Evolutionary conservation across 1,140 invertebrate species (phyloP), one percentile per base, ranked within the genome.

Genomic region (Eueides isabella): DNA sequence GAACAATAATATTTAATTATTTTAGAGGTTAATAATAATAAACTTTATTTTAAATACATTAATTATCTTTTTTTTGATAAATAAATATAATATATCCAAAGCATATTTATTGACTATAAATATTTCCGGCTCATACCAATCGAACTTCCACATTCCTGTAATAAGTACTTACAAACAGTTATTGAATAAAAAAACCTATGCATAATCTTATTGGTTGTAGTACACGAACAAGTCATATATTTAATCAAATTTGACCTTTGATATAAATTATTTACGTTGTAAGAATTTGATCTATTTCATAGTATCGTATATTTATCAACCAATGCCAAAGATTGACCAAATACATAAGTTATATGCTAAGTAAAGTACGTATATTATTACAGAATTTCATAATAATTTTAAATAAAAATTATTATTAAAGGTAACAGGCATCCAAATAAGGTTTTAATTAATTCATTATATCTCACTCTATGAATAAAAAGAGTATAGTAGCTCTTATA

Each of bases 241-340:
- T 23, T 35, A 61, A 68, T 68, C 44, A 68, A 68, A 68, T 61
- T 33, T 31, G 67, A 68, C 48, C 44, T 68, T 68, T 61, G 44
- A 19, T 23, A 5, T 61, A 31, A 68, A 55, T 68, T 33, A 55
- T 68, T 68, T 61, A 19, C 44, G 29, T 68, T 23, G 7, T 31
- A 61, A 55, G 33, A 31, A 31, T 61, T 61, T 68, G 67, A 68
- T 68, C 44, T 61, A 61, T 66, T 66, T 66, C 9, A 38, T 29
- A 55, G 48, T 55, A 55, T 12, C 23, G n/a, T 23, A 55, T 26
- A 55, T 55, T 55, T 12, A 55, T 23, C 2, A 23, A 23, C 48
- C 48, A 55, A 55, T 55, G 48, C 48, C 48, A 55, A 11, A 55
- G 41, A 55, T n/a, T 55, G 48, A 23, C 23, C 19, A 55, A 55